Conservation (phyloP, 64 coral and sea anemone genomes). For the Platygyra sinensis region DNA sequence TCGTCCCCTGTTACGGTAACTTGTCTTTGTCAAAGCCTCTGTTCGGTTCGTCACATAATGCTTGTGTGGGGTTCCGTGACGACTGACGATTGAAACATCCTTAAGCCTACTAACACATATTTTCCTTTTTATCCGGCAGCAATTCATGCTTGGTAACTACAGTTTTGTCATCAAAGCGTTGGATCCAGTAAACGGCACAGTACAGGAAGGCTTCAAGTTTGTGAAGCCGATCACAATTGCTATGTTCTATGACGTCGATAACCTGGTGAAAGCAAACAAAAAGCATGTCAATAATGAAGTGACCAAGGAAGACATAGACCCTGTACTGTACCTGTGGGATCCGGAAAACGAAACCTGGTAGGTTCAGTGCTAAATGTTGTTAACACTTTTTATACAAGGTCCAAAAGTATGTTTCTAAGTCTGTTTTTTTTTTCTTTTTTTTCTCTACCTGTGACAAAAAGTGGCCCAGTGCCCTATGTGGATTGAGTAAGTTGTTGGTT, state of each 20-base stretch:
- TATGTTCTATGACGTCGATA: conserved; percentile 89
- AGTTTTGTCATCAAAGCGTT: conserved; percentile 84
- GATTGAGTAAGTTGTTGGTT: no score
- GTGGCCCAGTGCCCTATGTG: no score
- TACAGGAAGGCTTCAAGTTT: conserved; percentile 63
- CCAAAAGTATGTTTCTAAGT: no score
- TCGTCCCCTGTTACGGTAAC: no score
- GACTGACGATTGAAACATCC: not conserved
- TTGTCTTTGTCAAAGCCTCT: no score
- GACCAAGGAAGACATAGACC: conserved; percentile 75
- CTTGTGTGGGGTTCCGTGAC: not conserved
- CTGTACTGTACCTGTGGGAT: conserved; percentile 88
- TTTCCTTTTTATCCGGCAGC: conserved; percentile 35
- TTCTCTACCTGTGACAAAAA: no score
- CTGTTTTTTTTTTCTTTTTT: no score
- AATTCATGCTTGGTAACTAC: conserved; percentile 93
- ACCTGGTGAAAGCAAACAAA: conserved; percentile 60
- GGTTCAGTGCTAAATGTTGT: not conserved
- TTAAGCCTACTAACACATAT: not conserved
- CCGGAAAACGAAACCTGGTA: conserved; percentile 81
- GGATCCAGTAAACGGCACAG: conserved; percentile 56
- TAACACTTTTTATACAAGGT: not conserved
- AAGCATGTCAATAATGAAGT: conserved; percentile 62
- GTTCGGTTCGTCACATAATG: no score
- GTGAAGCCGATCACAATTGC: conserved; percentile 52